Base-by-base conservation (phyloP, 2,113 vertebrate genomes). In the Gorsachius goisagi region DNA sequence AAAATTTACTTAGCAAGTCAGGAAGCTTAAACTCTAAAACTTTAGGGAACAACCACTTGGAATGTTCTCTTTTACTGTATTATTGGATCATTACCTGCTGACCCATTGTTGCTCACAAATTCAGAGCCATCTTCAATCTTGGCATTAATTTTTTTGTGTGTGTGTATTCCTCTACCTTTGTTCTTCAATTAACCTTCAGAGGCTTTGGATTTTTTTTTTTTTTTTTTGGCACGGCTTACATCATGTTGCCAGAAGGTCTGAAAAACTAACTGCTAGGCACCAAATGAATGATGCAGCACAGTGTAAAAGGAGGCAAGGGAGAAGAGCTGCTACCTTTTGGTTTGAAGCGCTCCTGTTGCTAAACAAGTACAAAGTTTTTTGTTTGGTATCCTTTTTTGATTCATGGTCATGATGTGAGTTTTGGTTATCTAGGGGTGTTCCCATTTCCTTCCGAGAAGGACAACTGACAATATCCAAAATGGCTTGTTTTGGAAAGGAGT, bases 31-130 rank as follows among this genome's bases (percentile, higher is more conserved):
- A 32, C 55, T 59, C 59, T 22, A 50, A 47, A 88, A 39, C 7
- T 85, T 87, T 56, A 67, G 23, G 72, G 78, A 91, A 58, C 16
- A 37, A 21, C 44, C 1, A 35, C 49, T 69, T 71, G n/a, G 33
- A 52, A 91, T 14, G 9, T 16, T 67, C 12, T 78, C 24, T 60
- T 23, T 97, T 92, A 82, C 41, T 95, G 37, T 58, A 13, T 77
- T 89, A 89, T 5, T 84, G 45, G 39, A 26, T 56, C 20, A 53
- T 52, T 69, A 53, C 19, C 78, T 94, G 77, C 63, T 72, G 80
- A 90, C 47, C 73, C 90, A 73, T 93, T 93, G 59, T 94, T 92
- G 91, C 89, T 68, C 59, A 73, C 39, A 69, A 60, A 80, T 62
- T 95, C 39, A 41, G 64, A 90, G 53, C 59, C 18, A n/a, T 47